phyloP scores from a whole-genome alignment of 2,888 invertebrate species.

The Hydrotaea cyrtoneurina region DNA sequence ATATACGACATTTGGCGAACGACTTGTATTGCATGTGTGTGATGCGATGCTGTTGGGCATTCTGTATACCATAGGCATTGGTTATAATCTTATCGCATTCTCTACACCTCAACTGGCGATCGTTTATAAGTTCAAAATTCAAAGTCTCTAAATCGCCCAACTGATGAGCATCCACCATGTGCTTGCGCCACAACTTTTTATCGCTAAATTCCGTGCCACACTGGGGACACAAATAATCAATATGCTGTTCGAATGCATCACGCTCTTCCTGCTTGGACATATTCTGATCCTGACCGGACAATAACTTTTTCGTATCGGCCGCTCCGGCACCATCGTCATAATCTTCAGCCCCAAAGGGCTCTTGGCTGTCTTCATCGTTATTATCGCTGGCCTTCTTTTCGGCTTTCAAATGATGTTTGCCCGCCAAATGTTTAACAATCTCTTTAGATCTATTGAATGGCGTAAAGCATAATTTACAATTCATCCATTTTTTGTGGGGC shows the following conservation, averaged over 20 bases:
- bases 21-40: constrained; percentile 77
- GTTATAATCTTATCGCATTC: constrained; percentile 77
- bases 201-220: constrained; percentile 76
- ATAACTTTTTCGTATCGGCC: constrained; percentile 37
- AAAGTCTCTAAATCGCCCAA: constrained; percentile 75
- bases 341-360: constrained; percentile 52
- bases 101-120: constrained; percentile 75
- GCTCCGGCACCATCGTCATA: constrained; percentile 43
- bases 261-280: constrained; percentile 70
- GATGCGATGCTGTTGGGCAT: constrained; percentile 77
- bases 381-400: constrained; percentile 47
- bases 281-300: constrained; percentile 38
- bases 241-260: constrained; percentile 75
- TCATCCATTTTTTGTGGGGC: constrained; percentile 75
- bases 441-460: constrained; percentile 71
- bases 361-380: constrained; percentile 66
- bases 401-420: constrained; percentile 72
- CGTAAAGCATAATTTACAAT: constrained; percentile 75
- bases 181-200: constrained; percentile 76
- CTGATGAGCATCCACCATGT: constrained; percentile 75
- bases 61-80: constrained; percentile 77
- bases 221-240: constrained; percentile 76
- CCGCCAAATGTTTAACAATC: constrained; percentile 72
- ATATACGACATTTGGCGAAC: constrained; percentile 76
- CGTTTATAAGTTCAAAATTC: constrained; percentile 75